Evolutionary conservation across 1,140 invertebrate genomes (phyloP).

Genomic region (Eubasilissa regina): DNA sequence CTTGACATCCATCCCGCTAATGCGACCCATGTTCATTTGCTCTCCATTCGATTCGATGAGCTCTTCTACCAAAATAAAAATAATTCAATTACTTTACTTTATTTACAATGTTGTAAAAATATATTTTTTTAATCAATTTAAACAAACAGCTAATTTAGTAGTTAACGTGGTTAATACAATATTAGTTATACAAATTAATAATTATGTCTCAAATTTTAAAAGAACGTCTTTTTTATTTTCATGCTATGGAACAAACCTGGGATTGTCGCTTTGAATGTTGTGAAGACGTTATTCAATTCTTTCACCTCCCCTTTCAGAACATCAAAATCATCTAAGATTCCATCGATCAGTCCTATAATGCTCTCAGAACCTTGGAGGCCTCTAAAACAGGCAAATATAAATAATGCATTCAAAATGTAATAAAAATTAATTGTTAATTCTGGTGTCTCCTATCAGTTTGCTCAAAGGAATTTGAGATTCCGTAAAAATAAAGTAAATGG

Average conservation of each 20-base stretch:
- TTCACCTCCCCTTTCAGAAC: slow-evolving; percentile 30
- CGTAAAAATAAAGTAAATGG: too few species aligned
- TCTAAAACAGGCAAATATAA: background rate
- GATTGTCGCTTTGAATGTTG: slow-evolving; percentile 13
- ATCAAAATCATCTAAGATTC: slow-evolving; percentile 32
- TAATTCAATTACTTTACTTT: too few species aligned
- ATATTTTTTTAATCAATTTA: too few species aligned
- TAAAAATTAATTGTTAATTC: too few species aligned
- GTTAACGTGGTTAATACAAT: too few species aligned
- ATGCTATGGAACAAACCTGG: background rate
- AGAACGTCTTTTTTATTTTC: background rate
- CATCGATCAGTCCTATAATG: slow-evolving; percentile 35
- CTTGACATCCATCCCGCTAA: slow-evolving; percentile 37
- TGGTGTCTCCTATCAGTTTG: too few species aligned
- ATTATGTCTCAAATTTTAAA: background rate
- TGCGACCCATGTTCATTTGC: slow-evolving; percentile 5
- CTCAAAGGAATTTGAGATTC: too few species aligned
- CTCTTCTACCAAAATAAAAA: background rate
- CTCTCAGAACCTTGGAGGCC: slow-evolving; percentile 16
- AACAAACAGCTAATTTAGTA: too few species aligned
- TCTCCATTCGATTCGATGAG: background rate
- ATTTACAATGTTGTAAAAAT: too few species aligned
- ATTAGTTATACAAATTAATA: too few species aligned
- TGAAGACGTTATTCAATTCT: slow-evolving; percentile 21
- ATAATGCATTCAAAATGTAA: too few species aligned